These are phyloP conservation scores for Leiothrix lutea DNA, from an alignment of 2,113 vertebrate species.

Conservation along the genomic window DNA sequence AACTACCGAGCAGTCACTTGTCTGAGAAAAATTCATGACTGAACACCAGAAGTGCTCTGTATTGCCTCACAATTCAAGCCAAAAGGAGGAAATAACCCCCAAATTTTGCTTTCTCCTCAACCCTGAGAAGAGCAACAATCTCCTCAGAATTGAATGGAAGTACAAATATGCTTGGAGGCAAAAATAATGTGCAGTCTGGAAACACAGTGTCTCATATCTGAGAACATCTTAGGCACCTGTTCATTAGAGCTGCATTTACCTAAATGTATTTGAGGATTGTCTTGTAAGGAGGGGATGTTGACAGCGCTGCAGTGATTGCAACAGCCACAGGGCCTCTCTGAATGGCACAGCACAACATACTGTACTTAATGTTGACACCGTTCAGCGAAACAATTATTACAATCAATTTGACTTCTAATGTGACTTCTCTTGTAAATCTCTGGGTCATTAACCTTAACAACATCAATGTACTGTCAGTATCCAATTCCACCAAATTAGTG, in stretches of 20 bases:
- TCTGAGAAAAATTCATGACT: background rate
- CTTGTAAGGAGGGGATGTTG: background rate
- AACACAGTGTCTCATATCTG: background rate
- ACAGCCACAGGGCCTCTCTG: slow-evolving; percentile 16
- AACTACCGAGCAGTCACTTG: background rate
- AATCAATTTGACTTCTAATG: slow-evolving; percentile 84
- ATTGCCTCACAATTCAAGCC: background rate
- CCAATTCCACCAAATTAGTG: slow-evolving; percentile 79
- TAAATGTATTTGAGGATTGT: background rate
- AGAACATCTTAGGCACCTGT: background rate
- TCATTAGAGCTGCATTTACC: slow-evolving; percentile 15
- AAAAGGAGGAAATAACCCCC: slow-evolving; percentile 28
- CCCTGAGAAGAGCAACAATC: background rate
- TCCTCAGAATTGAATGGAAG: background rate
- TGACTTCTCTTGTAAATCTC: slow-evolving; percentile 81
- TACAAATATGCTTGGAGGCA: background rate
- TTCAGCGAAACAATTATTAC: slow-evolving; percentile 79
- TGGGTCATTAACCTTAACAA: slow-evolving; percentile 82
- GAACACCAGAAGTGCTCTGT: background rate
- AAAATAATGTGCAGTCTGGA: background rate
- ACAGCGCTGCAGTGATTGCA: background rate
- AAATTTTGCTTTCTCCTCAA: background rate
- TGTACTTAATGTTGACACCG: slow-evolving; percentile 77
- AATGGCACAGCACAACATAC: slow-evolving; percentile 43
- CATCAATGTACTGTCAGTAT: slow-evolving; percentile 77